Base-by-base conservation (phyloP, 2,113 vertebrate species). In the Nannobrachium achirus region DNA sequence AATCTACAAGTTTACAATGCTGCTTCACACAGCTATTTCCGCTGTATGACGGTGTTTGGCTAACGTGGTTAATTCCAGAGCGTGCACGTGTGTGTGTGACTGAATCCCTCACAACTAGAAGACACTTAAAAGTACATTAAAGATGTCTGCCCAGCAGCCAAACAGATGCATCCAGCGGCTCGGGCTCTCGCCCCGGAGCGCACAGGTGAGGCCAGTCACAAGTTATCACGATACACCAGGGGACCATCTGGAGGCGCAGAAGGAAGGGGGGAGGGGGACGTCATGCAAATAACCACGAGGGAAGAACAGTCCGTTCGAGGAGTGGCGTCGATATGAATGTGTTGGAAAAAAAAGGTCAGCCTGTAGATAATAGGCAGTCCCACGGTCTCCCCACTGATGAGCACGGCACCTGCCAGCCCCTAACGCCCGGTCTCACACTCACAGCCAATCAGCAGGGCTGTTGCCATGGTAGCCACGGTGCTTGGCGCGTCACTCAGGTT, bases 401-500 rank as follows among this genome's bases (percentile, higher is more conserved):
- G 86, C 46, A 44, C 4, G 75, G 82, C 84, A 87, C 86, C 89
- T 92, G 84, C 66, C 82, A 85, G 70, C 10, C 76, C 10, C 76
- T 48, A 89, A 80, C 56, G 84, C 90, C 89, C 25, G 95, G 80
- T 78, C 77, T 80, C 69, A 64, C 75, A 98, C 97, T 98, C 93
- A 99, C 98, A 99, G 92, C 97, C 98, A 90, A 99, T 92, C 83
- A 99, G 92, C 84, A 99, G 90, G 39, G 96, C 92, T 49, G 96
- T 98, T 84, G 98, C 96, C 95, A 99, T 94, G 69, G 97, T 97
- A 84, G 95, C 95, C 89, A 94, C 95, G 10, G 97, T 97, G 90
- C 93, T 95, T 55, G 98, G 94, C 67, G 95, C 96, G 79, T 97
- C 93, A 76, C 84, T 89, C 73, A 99, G 94, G 94, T 97, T 95